These are phyloP conservation scores for Drosophila saltans DNA, from an alignment of 1,140 invertebrate genomes.

Conservation along the genomic window DNA sequence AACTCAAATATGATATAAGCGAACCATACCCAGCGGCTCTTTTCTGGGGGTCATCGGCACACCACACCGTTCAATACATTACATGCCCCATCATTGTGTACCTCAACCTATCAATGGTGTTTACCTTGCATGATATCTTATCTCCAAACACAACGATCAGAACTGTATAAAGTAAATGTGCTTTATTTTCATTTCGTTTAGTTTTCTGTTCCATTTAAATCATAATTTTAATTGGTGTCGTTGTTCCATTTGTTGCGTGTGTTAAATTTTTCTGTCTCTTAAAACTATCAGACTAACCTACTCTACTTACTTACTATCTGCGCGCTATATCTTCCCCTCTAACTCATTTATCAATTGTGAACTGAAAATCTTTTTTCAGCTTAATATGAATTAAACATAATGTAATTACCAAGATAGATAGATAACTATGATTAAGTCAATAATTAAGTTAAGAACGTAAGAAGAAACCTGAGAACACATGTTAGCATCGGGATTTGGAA, in stretches of 20 bases:
- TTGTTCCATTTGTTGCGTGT: conserved; percentile 71
- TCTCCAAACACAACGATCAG: not conserved
- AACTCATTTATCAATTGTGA: conserved; percentile 31
- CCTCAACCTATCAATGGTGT: not conserved
- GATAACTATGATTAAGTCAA: conserved; percentile 47
- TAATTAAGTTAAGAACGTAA: conserved; percentile 69
- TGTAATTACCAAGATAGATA: conserved; percentile 37
- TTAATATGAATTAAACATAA: conserved; percentile 58
- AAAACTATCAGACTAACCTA: conserved; percentile 36
- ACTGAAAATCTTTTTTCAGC: conserved; percentile 60
- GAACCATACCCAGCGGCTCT: not conserved
- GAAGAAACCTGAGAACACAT: conserved; percentile 72
- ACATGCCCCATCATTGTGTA: not conserved
- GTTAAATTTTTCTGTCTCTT: conserved; percentile 80
- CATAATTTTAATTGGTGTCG: conserved; percentile 68
- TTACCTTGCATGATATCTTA: not conserved
- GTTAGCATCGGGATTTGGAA: conserved; percentile 15
- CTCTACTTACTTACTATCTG: conserved; percentile 23
- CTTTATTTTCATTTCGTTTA: conserved; percentile 40
- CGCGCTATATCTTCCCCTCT: conserved; percentile 33
- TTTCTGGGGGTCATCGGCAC: not conserved
- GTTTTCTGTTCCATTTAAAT: conserved; percentile 29
- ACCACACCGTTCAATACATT: not conserved
- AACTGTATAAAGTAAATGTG: conserved; percentile 54
- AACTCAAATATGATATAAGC: not conserved